These are phyloP conservation scores for Canis aureus DNA, from an alignment of 2,113 vertebrate species.

Conservation along the genomic window DNA sequence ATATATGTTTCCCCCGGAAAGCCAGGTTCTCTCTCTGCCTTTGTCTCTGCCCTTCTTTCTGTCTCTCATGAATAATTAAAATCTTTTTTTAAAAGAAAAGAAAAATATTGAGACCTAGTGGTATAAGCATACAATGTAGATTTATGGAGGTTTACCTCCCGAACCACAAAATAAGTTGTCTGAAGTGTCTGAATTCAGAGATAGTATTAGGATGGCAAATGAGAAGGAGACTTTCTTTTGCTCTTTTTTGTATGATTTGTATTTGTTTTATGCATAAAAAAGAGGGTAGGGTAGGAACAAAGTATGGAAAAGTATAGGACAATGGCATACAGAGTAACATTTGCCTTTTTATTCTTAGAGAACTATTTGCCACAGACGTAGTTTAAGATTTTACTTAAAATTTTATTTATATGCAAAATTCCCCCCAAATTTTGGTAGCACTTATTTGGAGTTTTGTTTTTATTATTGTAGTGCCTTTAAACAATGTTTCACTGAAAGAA, in stretches of 20 bases:
- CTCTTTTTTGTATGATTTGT: neutral
- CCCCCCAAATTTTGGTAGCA: neutral
- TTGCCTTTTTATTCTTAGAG: neutral
- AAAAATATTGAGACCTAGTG: neutral
- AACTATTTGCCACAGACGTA: neutral
- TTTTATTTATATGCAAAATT: neutral
- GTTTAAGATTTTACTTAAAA: neutral
- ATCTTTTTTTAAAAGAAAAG: neutral
- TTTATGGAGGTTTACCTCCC: neutral
- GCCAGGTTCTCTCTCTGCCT: no score
- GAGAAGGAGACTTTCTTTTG: neutral
- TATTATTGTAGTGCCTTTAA: neutral
- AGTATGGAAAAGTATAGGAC: neutral
- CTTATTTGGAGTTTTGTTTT: neutral
- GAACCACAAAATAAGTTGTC: neutral
- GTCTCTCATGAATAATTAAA: no score
- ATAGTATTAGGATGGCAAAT: neutral
- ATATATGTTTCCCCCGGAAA: no score
- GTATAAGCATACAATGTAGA: neutral
- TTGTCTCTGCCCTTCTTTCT: no score
- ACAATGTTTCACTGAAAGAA: neutral
- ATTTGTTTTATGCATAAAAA: neutral
- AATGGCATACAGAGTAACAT: neutral
- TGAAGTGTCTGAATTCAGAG: neutral
- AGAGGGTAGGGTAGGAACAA: neutral